Evolutionary conservation across 2,888 invertebrate species (phyloP), one percentile per base, ranked within the genome.

Genomic region (Cephus spinipes): DNA sequence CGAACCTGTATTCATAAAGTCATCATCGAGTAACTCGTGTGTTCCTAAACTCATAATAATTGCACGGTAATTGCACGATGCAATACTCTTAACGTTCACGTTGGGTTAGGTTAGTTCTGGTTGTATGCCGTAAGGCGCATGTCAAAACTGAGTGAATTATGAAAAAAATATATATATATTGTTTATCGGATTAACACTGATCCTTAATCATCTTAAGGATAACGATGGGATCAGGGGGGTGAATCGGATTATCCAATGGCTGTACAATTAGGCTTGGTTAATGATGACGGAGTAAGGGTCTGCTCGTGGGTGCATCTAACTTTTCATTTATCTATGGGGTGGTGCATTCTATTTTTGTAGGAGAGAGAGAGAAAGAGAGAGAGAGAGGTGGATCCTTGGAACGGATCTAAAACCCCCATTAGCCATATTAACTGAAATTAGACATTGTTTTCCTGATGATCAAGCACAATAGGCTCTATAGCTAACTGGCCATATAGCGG

Each of bases 391-490:
- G 3, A 32, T 34, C 36, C 55, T 9, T 23, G 23, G 9, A 23
- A 23, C 55, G 55, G 23, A 9, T 55, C 23, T 55, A 55, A 2
- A 23, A 23, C 81, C 85, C 86, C 85, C 86, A 88, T 88, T 88
- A 87, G 84, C 78, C 85, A 85, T 84, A 88, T 89, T 87, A 87
- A 87, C 86, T 85, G 86, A 88, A 88, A 88, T 88, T 88, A 88
- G 88, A 88, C 87, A 87, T 88, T 87, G 88, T 88, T 87, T 81
- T 86, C 81, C 83, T 79, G 81, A 34, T 73, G 35, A 40, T 73
- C 73, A 74, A 40, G 73, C 73, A 73, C 74, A 34, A 74, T 30
- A 6, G 74, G 15, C 15, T 12, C n/a, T n/a, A n/a, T n/a, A 77
- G 79, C 83, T 78, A 81, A 74, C 79, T 73, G 76, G 79, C 73